phyloP scores from a whole-genome alignment of 2,797 vertebrate genomes.

The Arremon aurantiirostris region DNA sequence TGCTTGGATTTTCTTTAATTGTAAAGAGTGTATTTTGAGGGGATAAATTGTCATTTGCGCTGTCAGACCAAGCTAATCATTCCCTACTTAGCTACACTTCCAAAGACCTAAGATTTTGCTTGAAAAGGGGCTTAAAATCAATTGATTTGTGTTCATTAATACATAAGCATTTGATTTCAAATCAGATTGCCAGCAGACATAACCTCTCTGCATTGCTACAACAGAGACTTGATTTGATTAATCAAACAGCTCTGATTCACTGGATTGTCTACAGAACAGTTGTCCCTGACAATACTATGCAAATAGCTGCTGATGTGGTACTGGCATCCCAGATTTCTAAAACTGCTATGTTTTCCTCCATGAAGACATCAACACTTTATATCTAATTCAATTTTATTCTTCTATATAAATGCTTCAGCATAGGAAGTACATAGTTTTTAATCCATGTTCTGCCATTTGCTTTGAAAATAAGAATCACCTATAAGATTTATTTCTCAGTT shows the following conservation, averaged over 20 bases:
- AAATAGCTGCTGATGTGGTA: constrained; percentile 24
- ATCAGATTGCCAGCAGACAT: constrained; percentile 64
- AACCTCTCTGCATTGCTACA: constrained; percentile 68
- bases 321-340: constrained; percentile 6
- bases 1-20: constrained; percentile 11
- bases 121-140: constrained; percentile 60
- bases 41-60: constrained; percentile 16
- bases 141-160: constrained; percentile 66
- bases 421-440: neutral
- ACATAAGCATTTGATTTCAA: constrained; percentile 66
- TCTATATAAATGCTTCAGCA: neutral
- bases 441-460: neutral
- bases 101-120: constrained; percentile 42
- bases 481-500: neutral
- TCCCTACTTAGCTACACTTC: constrained; percentile 36
- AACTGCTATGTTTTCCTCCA: neutral
- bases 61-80: constrained; percentile 41
- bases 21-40: neutral
- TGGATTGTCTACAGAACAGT: constrained; percentile 57
- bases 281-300: constrained; percentile 40
- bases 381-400: constrained; percentile 3
- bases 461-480: neutral
- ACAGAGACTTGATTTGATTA: constrained; percentile 73
- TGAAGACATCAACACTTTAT: neutral
- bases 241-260: constrained; percentile 68